phyloP scores from a whole-genome alignment of 2,797 vertebrate genomes.

The Poeciliopsis gracilis region DNA sequence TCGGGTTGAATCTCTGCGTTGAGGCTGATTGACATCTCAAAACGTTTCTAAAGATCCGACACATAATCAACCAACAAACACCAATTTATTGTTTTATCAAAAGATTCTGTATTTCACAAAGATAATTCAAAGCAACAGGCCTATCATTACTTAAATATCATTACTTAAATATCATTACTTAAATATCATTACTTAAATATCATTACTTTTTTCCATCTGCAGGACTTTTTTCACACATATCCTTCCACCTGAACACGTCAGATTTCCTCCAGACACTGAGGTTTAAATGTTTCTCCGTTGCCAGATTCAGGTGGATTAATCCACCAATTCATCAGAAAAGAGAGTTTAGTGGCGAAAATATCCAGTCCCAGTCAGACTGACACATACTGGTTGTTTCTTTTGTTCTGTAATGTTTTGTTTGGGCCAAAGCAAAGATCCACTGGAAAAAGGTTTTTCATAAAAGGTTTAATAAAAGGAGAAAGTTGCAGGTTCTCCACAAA shows the following conservation, averaged over 20 bases:
- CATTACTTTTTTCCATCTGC: background rate
- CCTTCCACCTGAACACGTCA: background rate
- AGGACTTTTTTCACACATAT: background rate
- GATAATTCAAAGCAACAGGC: background rate
- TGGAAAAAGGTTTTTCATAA: background rate
- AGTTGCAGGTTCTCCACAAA: background rate
- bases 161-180: background rate
- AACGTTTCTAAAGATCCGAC: background rate
- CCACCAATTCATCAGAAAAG: background rate
- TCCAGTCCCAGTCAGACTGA: background rate
- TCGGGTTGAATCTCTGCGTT: background rate
- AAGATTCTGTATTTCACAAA: no score
- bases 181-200: background rate
- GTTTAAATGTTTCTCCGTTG: background rate
- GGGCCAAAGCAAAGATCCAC: background rate
- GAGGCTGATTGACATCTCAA: background rate
- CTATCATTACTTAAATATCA: background rate
- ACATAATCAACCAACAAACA: background rate
- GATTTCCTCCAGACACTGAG: background rate
- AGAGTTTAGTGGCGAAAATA: background rate
- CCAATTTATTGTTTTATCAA: background rate
- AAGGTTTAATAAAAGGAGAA: background rate
- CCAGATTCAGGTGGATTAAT: background rate
- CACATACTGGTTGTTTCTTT: background rate
- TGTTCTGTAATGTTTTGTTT: background rate